Evolutionary conservation across 2,113 vertebrate species (phyloP).

Genomic region (Prietella phreatophila): DNA sequence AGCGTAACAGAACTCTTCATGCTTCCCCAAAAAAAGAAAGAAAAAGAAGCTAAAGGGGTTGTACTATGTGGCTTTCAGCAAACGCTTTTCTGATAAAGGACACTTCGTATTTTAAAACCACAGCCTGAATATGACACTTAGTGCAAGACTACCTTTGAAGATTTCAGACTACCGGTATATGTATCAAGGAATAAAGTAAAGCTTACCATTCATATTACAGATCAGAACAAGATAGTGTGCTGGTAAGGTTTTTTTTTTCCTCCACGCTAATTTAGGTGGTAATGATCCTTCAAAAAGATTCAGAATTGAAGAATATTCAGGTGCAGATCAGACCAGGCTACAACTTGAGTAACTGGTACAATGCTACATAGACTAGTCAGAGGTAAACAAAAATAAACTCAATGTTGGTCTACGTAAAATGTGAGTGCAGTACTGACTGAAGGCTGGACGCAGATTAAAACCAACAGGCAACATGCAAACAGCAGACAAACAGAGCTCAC

Average conservation of each 20-base stretch:
- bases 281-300: background rate
- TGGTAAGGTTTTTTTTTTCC: background rate
- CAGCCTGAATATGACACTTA: slow-evolving; percentile 12
- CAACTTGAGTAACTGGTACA: slow-evolving; percentile 9
- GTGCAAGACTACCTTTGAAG: background rate
- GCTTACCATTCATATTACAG: background rate
- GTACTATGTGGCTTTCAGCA: background rate
- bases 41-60: background rate
- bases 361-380: background rate
- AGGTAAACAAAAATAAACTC: slow-evolving; percentile 13
- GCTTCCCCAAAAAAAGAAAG: background rate
- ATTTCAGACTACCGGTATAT: background rate
- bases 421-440: background rate
- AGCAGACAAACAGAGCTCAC: slow-evolving; percentile 6
- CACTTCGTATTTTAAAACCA: slow-evolving; percentile 24
- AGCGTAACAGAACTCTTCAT: background rate
- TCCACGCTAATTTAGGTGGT: background rate
- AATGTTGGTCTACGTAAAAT: background rate
- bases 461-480: background rate
- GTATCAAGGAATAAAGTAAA: slow-evolving; percentile 1
- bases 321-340: slow-evolving; percentile 1
- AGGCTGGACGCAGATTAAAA: background rate
- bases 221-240: background rate
- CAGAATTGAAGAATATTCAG: background rate
- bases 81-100: slow-evolving; percentile 30